Conservation (phyloP, 2,888 invertebrate species). For the Tetranychus truncatus region DNA sequence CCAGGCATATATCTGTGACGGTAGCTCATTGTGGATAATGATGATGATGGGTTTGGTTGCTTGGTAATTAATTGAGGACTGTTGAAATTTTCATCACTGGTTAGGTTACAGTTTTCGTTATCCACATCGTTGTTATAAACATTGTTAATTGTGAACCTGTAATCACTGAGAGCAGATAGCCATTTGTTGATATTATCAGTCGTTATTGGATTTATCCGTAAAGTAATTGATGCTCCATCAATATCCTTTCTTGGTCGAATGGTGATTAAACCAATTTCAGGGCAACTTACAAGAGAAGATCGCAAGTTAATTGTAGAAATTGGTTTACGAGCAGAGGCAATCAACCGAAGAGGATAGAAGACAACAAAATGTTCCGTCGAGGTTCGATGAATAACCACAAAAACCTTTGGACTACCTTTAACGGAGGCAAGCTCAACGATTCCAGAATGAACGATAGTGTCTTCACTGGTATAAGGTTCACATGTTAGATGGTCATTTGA, state of each 20-base stretch:
- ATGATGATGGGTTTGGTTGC: neutral
- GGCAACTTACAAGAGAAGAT: neutral
- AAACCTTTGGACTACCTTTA: conserved; percentile 2
- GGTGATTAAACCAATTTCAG: neutral
- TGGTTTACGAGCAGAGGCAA: conserved; percentile 8
- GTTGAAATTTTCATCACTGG: neutral
- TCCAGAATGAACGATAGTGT: neutral
- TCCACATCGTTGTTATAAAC: neutral
- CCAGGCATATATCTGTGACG: neutral
- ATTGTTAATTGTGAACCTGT: neutral
- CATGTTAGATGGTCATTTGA: neutral
- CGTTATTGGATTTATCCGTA: neutral
- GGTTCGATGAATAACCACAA: neutral
- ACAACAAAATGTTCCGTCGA: conserved; percentile 7
- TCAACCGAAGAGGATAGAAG: conserved; percentile 6
- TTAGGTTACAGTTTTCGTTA: neutral
- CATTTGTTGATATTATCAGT: neutral
- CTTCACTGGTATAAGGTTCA: conserved; percentile 2
- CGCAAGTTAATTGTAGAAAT: neutral
- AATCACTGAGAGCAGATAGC: neutral
- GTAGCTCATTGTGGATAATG: neutral
- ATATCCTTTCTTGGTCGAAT: conserved; percentile 8
- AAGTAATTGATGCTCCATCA: neutral
- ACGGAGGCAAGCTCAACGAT: neutral
- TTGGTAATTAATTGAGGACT: neutral